Evolutionary conservation across 2,113 vertebrate genomes (phyloP).

Genomic region (Cinclus cinclus): DNA sequence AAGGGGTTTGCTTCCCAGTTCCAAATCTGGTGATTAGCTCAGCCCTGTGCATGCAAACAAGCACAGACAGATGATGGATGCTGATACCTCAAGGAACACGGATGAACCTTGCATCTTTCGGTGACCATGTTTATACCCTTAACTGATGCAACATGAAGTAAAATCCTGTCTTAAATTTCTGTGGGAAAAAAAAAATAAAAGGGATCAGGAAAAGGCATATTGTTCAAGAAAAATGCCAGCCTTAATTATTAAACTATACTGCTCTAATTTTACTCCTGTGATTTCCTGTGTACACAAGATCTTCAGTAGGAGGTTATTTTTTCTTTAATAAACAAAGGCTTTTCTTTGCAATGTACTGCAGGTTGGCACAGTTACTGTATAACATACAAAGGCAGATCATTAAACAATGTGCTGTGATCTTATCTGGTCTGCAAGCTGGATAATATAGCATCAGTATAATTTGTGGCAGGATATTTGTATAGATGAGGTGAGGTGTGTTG

Average conservation of each 20-base stretch:
- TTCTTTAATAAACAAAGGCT: constrained; percentile 1
- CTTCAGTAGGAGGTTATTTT: background rate
- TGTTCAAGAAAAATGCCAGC: background rate
- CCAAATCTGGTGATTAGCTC: constrained; percentile 1
- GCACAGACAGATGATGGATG: background rate
- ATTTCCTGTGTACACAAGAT: background rate
- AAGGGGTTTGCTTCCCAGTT: background rate
- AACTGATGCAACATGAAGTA: background rate
- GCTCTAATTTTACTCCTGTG: background rate
- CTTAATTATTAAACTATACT: background rate
- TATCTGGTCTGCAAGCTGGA: constrained; percentile 16
- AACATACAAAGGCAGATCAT: background rate
- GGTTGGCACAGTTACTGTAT: background rate
- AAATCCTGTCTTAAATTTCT: background rate
- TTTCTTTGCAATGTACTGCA: background rate
- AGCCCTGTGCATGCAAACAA: background rate
- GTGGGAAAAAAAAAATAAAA: background rate
- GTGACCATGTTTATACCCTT: background rate
- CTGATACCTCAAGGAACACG: background rate
- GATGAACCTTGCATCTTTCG: background rate
- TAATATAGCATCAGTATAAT: background rate
- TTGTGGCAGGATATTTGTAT: constrained; percentile 7
- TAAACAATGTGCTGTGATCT: background rate
- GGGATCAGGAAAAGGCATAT: background rate
- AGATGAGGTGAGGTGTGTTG: background rate